Percentiles rank a stretch among this genome's conserved stretches.
These are phyloP conservation scores for Nemoura dubitans DNA, from an alignment of 2,888 invertebrate species.

Conservation along the genomic window DNA sequence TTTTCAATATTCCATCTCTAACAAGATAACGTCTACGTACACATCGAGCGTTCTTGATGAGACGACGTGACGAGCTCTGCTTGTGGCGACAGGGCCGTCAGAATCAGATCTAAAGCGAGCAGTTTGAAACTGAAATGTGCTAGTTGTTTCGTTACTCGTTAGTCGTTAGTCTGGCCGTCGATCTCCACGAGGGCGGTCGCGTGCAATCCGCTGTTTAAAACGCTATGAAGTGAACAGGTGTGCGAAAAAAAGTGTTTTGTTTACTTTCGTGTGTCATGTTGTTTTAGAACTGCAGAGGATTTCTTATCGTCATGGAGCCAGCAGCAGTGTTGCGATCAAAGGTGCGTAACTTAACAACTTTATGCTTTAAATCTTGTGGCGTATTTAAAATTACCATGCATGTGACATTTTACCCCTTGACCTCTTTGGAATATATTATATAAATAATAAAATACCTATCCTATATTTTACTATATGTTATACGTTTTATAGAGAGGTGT, in stretches of 20 bases:
- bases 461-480: too few relatives aligned
- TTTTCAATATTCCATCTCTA: too few relatives aligned
- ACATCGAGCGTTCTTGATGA: too few relatives aligned
- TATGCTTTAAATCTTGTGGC: too few relatives aligned
- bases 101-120: background rate
- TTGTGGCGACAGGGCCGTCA: background rate
- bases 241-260: background rate
- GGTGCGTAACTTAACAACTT: background rate
- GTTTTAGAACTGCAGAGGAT: background rate
- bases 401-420: too few relatives aligned
- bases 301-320: background rate
- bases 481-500: too few relatives aligned
- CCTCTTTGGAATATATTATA: too few relatives aligned
- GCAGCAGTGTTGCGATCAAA: background rate
- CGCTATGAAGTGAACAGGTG: background rate
- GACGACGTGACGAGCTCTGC: background rate
- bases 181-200: background rate
- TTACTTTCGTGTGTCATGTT: slow-evolving; percentile 8
- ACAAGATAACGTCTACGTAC: too few relatives aligned
- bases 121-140: background rate
- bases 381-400: too few relatives aligned
- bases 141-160: background rate
- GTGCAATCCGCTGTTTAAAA: background rate
- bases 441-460: too few relatives aligned
- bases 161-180: background rate